phyloP scores from a whole-genome alignment of 1,140 invertebrate species.

The Neuroterus valhalla region DNA sequence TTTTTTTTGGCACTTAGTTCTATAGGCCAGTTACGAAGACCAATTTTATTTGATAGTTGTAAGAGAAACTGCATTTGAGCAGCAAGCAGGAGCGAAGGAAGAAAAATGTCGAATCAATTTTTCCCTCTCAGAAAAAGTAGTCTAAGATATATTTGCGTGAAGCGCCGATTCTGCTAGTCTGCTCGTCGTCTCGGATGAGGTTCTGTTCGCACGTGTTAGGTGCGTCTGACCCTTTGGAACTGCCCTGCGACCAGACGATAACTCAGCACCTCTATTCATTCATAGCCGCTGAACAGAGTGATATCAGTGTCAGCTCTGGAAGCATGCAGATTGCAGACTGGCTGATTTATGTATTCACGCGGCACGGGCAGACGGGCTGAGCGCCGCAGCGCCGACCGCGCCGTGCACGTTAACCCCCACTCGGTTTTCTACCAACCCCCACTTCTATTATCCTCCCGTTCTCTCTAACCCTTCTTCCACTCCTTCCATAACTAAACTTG shows the following conservation, averaged over 20 bases:
- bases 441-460: no score
- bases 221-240: slow-evolving; percentile 40
- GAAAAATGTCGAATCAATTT: no score
- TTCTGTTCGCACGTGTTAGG: slow-evolving; percentile 33
- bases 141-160: slow-evolving; percentile 52
- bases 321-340: slow-evolving; percentile 58
- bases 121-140: slow-evolving; percentile 47
- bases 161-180: slow-evolving; percentile 50
- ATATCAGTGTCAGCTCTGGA: slow-evolving; percentile 57
- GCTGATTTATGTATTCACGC: slow-evolving; percentile 64
- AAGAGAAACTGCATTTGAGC: no score
- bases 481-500: no score
- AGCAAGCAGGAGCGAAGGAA: no score
- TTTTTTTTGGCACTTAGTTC: slow-evolving; percentile 29
- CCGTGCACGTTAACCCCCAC: no score
- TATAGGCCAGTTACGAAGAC: no score
- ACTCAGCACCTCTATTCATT: slow-evolving; percentile 68
- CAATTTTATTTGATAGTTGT: no score
- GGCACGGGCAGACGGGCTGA: no score
- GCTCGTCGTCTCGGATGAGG: slow-evolving; percentile 38
- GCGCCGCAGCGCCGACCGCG: no score
- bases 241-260: slow-evolving; percentile 58
- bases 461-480: no score
- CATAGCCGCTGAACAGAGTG: slow-evolving; percentile 63
- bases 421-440: no score